Base-by-base conservation (phyloP, 2,797 vertebrate species). In the Anomalospiza imberbis region DNA sequence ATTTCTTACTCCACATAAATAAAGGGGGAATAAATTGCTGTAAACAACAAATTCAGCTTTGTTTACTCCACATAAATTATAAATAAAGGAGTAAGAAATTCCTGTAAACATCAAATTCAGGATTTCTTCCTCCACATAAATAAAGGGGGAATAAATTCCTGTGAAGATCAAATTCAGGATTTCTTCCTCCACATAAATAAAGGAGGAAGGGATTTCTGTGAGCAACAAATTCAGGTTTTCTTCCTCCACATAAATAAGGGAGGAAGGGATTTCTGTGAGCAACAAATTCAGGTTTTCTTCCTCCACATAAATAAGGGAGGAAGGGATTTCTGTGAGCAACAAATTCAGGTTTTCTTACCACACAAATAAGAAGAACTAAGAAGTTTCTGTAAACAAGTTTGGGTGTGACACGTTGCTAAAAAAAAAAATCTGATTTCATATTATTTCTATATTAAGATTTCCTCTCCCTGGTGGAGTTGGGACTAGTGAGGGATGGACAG, bases 391-490 rank as follows among this genome's bases (percentile, higher is more conserved):
- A 20, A 31, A 48, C 3, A 12, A 29, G 34, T 26, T 19, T 26
- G 17, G 22, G 7, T 3, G 19, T 3, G 4, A n/a, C 38, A 19
- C 31, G 4, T 3, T 10, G 7, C 26, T 44, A n/a, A n/a, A n/a
- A 25, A 31, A 20, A 55, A 8, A 31, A 36, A 34, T 8, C 2
- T 1, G 4, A 51, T 47, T 45, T 38, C 44, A 63, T 11, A 16
- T 72, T 4, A 51, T 12, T 29, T 18, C 7, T 7, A 1, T 2
- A 22, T 17, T 25, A 18, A 71, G 1, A 0, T 17, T 20, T 55
- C 21, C 11, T 61, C 24, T 21, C 7, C 22, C 24, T 10, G 26
- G 4, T 4, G 10, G 67, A 53, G 74, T 31, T 32, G 9, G 21
- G 34, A 72, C 9, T 11, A 6, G 17, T 2, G 9, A 61, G 50